Base-by-base conservation (phyloP, 2,888 invertebrate genomes). In the Gibbula magus region DNA sequence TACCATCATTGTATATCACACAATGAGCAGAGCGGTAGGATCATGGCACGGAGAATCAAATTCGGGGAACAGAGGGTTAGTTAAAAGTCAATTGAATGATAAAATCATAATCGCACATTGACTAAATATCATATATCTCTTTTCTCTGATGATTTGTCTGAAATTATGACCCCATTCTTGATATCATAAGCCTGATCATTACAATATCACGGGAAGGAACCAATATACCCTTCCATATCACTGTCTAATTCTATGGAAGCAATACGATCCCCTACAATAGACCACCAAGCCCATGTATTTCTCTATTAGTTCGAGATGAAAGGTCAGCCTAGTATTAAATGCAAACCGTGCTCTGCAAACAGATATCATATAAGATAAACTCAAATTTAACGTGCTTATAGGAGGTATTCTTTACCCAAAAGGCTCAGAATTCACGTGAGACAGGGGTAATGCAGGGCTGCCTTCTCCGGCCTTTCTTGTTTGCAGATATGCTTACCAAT, bases 351-450 rank as follows among this genome's bases (percentile, higher is more conserved):
- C 61, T 61, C 61, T 18, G 29, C 61, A 61, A 61, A 61, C 61
- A 61, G 61, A 61, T 61, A 61, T 61, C 61, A 61, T 61, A 22
- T 25, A 61, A 61, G 61, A 61, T 61, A 61, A 61, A 61, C 61
- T 61, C 61, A 61, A 61, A 25, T 61, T n/a, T 29, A 61, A 61
- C 29, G 61, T 61, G 25, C 29, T 61, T 61, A 29, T 61, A 29
- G 16, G 29, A 25, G 61, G 29, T 61, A 18, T 61, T 61, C 29
- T 29, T 25, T 61, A 25, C 61, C 61, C 61, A 25, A 61, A 61
- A 61, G 61, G 29, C 29, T 61, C 29, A 29, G 29, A 61, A 61
- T 61, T 61, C 25, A 61, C 29, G 18, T n/a, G 29, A 29, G 61
- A 61, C 61, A 61, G 61, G 61, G 25, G 61, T 61, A 29, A 29